These are phyloP conservation scores for Lepidotrigona ventralis DNA, from an alignment of 1,140 invertebrate species.

Conservation along the genomic window DNA sequence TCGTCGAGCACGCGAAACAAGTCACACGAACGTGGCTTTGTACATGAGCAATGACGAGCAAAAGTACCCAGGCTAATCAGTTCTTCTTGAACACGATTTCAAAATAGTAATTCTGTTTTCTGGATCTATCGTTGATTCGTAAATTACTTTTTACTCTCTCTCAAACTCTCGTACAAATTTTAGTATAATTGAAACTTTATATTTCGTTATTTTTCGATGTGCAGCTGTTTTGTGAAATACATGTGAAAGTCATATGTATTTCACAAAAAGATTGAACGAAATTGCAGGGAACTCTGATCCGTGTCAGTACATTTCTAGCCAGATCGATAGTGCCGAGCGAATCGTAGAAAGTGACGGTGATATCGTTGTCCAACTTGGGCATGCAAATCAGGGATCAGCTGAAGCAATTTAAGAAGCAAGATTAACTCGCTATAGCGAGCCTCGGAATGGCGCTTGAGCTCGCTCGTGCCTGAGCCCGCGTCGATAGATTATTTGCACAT, in stretches of 20 bases:
- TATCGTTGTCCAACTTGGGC: slow-evolving; percentile 1
- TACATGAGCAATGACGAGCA: no score
- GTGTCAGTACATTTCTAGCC: neutral
- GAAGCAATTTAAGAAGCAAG: neutral
- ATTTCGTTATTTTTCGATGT: no score
- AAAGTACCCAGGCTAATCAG: neutral
- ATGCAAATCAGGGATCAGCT: neutral
- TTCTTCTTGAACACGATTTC: neutral
- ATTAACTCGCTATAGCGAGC: neutral
- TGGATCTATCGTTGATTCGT: no score
- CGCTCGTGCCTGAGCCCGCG: neutral
- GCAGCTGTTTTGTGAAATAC: no score
- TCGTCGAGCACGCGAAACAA: neutral
- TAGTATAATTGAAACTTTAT: no score
- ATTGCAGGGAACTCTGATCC: neutral
- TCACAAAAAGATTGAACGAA: neutral
- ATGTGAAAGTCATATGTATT: no score
- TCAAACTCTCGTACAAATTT: no score
- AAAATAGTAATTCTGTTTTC: neutral
- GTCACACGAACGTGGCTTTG: no score
- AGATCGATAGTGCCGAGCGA: neutral
- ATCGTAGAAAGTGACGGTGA: slow-evolving; percentile 15
- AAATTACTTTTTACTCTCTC: neutral
- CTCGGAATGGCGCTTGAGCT: neutral
- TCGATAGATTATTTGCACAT: slow-evolving; percentile 20